Evolutionary conservation across 2,888 invertebrate genomes (phyloP).

Genomic region (Blera fallax): DNA sequence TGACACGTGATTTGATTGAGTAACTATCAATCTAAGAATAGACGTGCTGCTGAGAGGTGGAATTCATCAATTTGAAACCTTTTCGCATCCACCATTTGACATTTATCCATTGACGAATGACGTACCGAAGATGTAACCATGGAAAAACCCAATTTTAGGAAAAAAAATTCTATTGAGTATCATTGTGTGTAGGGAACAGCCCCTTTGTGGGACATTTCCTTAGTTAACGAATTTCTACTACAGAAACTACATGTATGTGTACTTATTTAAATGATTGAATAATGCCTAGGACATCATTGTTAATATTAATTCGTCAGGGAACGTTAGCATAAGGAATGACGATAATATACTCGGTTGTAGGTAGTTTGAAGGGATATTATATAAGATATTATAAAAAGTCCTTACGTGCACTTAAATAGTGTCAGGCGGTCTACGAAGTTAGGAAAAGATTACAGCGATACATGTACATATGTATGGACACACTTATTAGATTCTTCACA

Average conservation of each 20-base stretch:
- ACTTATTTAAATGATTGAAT: not conserved
- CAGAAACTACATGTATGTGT: not conserved
- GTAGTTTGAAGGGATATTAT: no score
- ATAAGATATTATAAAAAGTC: no score
- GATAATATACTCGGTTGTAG: no score
- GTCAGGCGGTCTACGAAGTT: no score
- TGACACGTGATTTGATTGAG: slow-evolving; percentile 68
- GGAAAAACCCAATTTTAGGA: not conserved
- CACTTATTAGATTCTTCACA: no score
- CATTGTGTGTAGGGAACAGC: not conserved
- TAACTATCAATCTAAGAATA: slow-evolving; percentile 41
- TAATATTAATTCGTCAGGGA: not conserved
- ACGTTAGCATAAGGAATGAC: not conserved
- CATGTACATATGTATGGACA: no score
- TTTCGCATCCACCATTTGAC: slow-evolving; percentile 37
- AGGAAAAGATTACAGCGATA: no score
- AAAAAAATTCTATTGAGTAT: not conserved
- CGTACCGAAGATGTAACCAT: slow-evolving; percentile 11
- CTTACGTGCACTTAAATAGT: no score
- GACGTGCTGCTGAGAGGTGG: slow-evolving; percentile 43
- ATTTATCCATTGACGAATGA: slow-evolving; percentile 33
- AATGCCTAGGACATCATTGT: not conserved
- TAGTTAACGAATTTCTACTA: not conserved
- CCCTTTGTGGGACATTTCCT: not conserved
- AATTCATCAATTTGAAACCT: slow-evolving; percentile 59